These are phyloP conservation scores for Diachrysia chrysitis DNA, from an alignment of 2,888 invertebrate genomes.

Conservation along the genomic window DNA sequence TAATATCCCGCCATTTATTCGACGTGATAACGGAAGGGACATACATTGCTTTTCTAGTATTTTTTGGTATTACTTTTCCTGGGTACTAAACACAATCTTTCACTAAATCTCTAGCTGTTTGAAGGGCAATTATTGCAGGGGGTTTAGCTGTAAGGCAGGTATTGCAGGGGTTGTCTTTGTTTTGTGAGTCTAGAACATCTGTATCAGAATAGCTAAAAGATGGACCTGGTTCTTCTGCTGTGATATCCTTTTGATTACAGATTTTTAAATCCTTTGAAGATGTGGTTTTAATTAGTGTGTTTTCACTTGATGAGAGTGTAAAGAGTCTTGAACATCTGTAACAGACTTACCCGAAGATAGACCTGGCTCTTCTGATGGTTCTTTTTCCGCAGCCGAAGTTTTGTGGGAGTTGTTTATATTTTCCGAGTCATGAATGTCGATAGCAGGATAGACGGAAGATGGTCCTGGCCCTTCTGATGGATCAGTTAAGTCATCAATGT, in stretches of 20 bases:
- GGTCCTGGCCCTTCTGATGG: no score
- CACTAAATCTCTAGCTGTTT: slow-evolving; percentile 33
- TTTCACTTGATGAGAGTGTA: not conserved
- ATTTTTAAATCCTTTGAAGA: no score
- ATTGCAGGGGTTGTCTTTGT: no score
- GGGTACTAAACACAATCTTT: slow-evolving; percentile 35
- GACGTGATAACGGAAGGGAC: slow-evolving; percentile 39
- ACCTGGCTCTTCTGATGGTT: slow-evolving; percentile 23
- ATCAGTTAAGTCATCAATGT: slow-evolving; percentile 26
- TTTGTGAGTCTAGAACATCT: no score
- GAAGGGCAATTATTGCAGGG: no score
- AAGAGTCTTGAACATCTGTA: slow-evolving; percentile 7
- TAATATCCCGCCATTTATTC: slow-evolving; percentile 37
- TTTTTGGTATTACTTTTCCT: slow-evolving; percentile 39
- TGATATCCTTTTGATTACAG: no score
- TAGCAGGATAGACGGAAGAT: no score
- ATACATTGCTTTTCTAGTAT: slow-evolving; percentile 37
- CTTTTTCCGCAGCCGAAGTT: slow-evolving; percentile 18
- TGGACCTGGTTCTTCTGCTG: no score
- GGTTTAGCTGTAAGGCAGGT: no score
- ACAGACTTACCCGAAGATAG: slow-evolving; percentile 19
- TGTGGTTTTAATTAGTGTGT: no score
- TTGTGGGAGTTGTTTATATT: slow-evolving; percentile 15
- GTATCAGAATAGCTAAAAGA: no score
- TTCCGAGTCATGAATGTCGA: no score